Base-by-base conservation (phyloP, 2,797 vertebrate genomes). In the Pitangus sulphuratus region DNA sequence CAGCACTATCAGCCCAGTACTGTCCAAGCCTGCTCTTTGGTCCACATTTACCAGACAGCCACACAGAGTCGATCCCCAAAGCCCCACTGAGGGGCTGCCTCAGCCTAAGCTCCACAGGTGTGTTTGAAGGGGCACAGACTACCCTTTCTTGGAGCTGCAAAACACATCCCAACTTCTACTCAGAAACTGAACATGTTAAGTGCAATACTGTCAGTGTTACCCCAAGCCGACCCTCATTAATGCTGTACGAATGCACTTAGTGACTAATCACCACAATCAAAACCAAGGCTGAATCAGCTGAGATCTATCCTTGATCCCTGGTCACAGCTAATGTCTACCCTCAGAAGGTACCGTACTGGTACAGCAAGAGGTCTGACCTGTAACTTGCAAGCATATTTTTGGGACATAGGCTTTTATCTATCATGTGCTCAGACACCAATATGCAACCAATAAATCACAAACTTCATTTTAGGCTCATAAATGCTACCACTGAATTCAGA, bases 21-120 rank as follows among this genome's bases (percentile, higher is more conserved):
- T 31, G 19, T 33, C 62, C 45, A 48, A 68, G 37, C 14, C 35
- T 61, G 37, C 31, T 71, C 39, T 90, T 71, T 25, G 5, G 33
- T 51, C 25, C 2, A 9, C 14, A 11, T 45, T 76, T 65, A 35
- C 47, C 44, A 28, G 30, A 62, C 39, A 70, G 53, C 11, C 74
- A 62, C 24, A 12, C 28, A 22, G 25, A 57, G 37, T 15, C 33
- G 31, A 24, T 0, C 7, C 21, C 2, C 4, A 33, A 45, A 71
- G 19, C 17, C 31, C 7, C 11, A 4, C 30, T 19, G 48, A 86
- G 19, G 45, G 9, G 11, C 44, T 71, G 11, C 37, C 53, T 71
- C 48, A 50, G 58, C 11, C 35, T 1, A 2, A 57, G 30, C 24
- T 80, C 24, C 7, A 3, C 31, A 64, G n/a, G 9, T 0, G 0